A percentile compares a stretch with the other conserved stretches of the same genome.
Evolutionary conservation across 2,797 vertebrate species (phyloP).

Genomic region (Masticophis lateralis): DNA sequence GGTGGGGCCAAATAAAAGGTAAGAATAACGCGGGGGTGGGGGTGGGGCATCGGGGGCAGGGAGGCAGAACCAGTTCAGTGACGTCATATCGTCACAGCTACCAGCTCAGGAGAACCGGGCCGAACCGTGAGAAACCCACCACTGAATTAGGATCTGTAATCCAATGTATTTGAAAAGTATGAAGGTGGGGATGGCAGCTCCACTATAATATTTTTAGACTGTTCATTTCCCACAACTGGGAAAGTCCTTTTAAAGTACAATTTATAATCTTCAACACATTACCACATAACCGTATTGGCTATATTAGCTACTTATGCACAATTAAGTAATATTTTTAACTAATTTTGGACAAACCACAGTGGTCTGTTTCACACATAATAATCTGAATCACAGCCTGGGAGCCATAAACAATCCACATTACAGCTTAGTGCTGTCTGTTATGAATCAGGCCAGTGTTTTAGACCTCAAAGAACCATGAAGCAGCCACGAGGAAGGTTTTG

Average conservation of each 20-base stretch:
- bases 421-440: neutral
- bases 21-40: too few relatives aligned
- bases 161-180: neutral
- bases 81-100: too few relatives aligned
- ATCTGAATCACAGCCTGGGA: neutral
- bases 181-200: neutral
- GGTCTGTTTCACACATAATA: neutral
- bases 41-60: too few relatives aligned
- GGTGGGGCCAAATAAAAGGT: too few relatives aligned
- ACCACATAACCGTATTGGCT: neutral
- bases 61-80: too few relatives aligned
- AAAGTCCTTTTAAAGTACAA: neutral
- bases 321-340: neutral
- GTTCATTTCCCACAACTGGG: neutral
- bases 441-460: neutral
- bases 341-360: neutral
- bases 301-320: neutral
- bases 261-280: neutral
- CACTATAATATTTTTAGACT: neutral
- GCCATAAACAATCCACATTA: neutral
- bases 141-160: neutral
- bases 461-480: neutral
- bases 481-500: neutral
- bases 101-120: too few relatives aligned
- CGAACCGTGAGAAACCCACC: too few relatives aligned